Conservation (phyloP, 2,888 invertebrate species). For the Yponomeuta sedellus region DNA sequence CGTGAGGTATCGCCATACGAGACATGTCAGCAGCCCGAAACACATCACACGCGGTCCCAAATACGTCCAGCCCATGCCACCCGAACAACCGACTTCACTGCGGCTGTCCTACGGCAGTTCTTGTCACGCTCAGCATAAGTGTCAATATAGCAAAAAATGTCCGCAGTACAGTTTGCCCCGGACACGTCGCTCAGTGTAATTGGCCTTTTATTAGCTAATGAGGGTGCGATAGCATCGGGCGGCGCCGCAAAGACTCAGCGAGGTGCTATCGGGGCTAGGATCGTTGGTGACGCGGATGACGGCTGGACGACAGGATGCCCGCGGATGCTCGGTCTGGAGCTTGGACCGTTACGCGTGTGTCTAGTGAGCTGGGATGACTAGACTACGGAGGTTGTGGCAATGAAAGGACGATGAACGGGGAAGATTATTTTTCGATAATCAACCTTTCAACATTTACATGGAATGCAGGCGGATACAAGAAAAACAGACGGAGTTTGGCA, state of each 20-base stretch:
- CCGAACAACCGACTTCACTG: conserved; percentile 15
- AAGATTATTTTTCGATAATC: too few species aligned
- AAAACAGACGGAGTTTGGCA: too few species aligned
- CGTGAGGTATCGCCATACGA: neutral
- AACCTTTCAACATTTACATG: too few species aligned
- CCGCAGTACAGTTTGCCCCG: conserved; percentile 51
- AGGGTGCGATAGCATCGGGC: conserved; percentile 26
- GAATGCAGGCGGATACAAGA: too few species aligned
- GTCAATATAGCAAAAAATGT: too few species aligned
- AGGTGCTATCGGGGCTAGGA: conserved; percentile 9
- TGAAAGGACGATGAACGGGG: too few species aligned
- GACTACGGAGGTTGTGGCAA: too few species aligned
- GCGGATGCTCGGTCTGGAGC: neutral
- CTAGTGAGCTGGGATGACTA: neutral
- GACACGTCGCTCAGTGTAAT: conserved; percentile 70
- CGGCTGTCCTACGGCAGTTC: conserved; percentile 8
- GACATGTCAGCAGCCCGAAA: neutral
- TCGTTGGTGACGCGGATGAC: conserved; percentile 10
- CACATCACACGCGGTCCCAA: conserved; percentile 28
- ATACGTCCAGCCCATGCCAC: conserved; percentile 23
- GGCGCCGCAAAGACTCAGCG: conserved; percentile 11
- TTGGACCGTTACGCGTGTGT: neutral
- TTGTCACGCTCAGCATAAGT: too few species aligned
- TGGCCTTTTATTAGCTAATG: conserved; percentile 60
- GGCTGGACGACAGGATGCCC: neutral